A percentile compares a stretch with the other conserved stretches of the same genome.
phyloP scores from a whole-genome alignment of 37 sponge, comb jelly and placozoan species.

The Spongilla lacustris region DNA sequence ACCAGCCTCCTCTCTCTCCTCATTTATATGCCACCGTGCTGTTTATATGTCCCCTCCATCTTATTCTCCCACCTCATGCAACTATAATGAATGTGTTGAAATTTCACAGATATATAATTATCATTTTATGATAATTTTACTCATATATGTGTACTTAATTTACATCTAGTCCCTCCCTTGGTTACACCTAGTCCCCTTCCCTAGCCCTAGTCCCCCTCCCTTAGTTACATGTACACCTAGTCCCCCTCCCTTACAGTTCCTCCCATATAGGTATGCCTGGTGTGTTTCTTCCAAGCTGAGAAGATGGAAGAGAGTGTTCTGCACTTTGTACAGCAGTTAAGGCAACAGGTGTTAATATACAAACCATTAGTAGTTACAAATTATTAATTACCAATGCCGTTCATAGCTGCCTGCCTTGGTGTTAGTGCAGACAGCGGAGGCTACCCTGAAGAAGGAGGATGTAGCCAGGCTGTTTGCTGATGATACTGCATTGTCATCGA shows the following conservation, averaged over 20 bases:
- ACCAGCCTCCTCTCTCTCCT: too few relatives aligned
- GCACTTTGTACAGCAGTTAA: constrained; percentile 9
- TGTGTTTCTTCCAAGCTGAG: constrained; percentile 35
- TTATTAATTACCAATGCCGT: background rate
- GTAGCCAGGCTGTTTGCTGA: background rate
- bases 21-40: too few relatives aligned
- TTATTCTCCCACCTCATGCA: too few relatives aligned
- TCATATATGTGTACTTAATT: too few relatives aligned
- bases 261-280: constrained; percentile 35
- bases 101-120: too few relatives aligned
- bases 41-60: too few relatives aligned
- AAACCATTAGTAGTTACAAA: background rate
- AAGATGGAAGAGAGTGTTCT: constrained; percentile 14
- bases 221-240: too few relatives aligned
- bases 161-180: too few relatives aligned
- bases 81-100: too few relatives aligned
- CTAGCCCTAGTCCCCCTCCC: too few relatives aligned
- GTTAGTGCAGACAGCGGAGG: background rate
- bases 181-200: too few relatives aligned
- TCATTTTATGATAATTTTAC: too few relatives aligned
- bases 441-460: background rate
- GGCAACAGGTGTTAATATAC: background rate
- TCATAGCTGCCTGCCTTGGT: background rate
- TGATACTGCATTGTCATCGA: background rate
- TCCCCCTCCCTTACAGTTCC: background rate